Conservation (phyloP, 2,113 vertebrate species). For the Centropristis striata region DNA sequence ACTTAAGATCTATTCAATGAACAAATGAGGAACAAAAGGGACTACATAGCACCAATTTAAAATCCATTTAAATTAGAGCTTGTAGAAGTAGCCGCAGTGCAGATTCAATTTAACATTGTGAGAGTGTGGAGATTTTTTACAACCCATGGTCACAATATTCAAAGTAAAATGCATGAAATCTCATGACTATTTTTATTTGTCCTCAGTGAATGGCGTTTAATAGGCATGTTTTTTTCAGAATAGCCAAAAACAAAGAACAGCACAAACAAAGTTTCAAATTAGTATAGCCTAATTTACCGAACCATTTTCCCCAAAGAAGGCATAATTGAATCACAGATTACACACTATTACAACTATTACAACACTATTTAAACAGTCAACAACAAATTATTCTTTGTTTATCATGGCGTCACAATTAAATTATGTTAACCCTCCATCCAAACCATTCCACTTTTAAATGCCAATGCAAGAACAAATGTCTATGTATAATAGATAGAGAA, state of each 20-base stretch:
- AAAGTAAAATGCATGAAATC: conserved; percentile 7
- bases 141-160: conserved; percentile 2
- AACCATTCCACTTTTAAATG: conserved; percentile 4
- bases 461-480: neutral
- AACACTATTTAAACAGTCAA: neutral
- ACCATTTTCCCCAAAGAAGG: neutral
- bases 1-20: conserved; percentile 44
- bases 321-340: neutral
- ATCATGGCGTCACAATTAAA: neutral
- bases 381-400: neutral
- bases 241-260: neutral
- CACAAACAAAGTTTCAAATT: neutral
- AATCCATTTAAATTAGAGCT: conserved; percentile 23
- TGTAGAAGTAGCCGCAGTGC: conserved; percentile 8
- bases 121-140: neutral
- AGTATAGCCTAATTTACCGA: neutral
- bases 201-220: neutral
- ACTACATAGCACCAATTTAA: conserved; percentile 29
- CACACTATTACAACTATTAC: no score
- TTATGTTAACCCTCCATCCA: neutral
- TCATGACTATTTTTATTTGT: neutral
- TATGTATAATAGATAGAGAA: neutral
- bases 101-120: conserved; percentile 22
- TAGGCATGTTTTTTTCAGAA: neutral
- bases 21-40: conserved; percentile 9